Evolutionary conservation across 2,797 vertebrate genomes (phyloP).

Genomic region (Gobionotothen gibberifrons): DNA sequence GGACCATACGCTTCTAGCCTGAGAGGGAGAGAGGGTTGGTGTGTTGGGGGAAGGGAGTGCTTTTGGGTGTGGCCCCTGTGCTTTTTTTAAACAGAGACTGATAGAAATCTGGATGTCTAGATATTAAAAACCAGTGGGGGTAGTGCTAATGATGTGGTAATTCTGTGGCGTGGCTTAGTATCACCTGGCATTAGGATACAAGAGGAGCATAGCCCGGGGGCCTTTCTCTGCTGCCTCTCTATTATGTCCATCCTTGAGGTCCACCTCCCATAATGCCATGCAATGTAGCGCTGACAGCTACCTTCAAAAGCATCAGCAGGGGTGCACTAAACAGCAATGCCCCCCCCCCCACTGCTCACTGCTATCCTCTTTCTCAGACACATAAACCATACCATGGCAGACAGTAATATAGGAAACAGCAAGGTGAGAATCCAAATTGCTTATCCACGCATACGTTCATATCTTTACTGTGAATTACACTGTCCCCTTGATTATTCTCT

Average conservation of each 20-base stretch:
- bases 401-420: constrained; percentile 27
- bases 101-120: constrained; percentile 47
- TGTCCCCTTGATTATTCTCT: constrained; percentile 28
- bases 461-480: constrained; percentile 39
- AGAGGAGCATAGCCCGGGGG: constrained; percentile 60
- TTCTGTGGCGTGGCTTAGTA: constrained; percentile 40
- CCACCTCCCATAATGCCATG: constrained; percentile 73
- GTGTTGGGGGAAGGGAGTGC: constrained; percentile 65
- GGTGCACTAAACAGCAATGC: constrained; percentile 55
- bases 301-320: constrained; percentile 73
- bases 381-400: constrained; percentile 35
- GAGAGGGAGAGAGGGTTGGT: constrained; percentile 35
- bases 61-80: constrained; percentile 71
- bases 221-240: constrained; percentile 51
- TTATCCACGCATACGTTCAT: constrained; percentile 33
- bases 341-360: constrained; percentile 18
- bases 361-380: constrained; percentile 36
- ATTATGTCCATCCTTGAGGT: constrained; percentile 68
- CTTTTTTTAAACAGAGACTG: constrained; percentile 48
- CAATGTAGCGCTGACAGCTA: constrained; percentile 71
- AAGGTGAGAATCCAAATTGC: neutral
- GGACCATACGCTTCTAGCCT: constrained; percentile 37
- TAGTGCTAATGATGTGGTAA: constrained; percentile 60
- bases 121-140: constrained; percentile 66
- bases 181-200: constrained; percentile 68